Evolutionary conservation across 2,113 vertebrate species (phyloP), one percentile per base, ranked within the genome.

Genomic region (Orthonyx spaldingii): DNA sequence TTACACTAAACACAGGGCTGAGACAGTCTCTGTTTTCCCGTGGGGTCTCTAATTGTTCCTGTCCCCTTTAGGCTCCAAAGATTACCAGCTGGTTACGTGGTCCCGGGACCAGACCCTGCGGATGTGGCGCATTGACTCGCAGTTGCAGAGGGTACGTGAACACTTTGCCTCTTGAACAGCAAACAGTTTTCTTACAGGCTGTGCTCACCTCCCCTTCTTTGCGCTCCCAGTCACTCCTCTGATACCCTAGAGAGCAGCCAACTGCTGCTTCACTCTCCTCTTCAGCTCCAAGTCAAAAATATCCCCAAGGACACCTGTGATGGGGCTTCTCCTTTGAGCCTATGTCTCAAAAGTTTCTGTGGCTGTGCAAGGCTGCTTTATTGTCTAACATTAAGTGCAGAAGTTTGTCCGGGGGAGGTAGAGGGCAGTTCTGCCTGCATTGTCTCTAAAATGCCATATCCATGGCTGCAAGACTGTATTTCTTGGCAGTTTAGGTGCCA

Each of bases 81-180:
- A 99, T 86, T 99, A 98, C 96, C 99, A 99, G 93, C 97, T 99
- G 96, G 99, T 99, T 53, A 99, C 99, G 0, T 99, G 98, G 99
- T 99, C 99, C 60, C 98, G 99, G 50, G 99, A 99, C 77, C 99
- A 99, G 98, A 99, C 99, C 1, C 96, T 99, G 92, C 98, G 99
- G 91, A 99, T 99, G 97, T 99, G 99, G 99, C 97, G 99, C 33
- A 99, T 99, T 27, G 99, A 99, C 93, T 98, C 98, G 70, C 99
- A 99, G 97, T 97, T 99, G 87, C 99, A 99, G 97, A 98, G 99
- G 98, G 99, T 99, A 96, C 1, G 98, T 95, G 57, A 39, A 1
- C 6, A 16, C 37, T 60, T 19, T 24, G 64, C 3, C 68, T 69
- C n/a, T 35, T 33, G 6, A 59, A 7, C 37, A 10, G 1, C 1